Evolutionary conservation across 1,140 invertebrate species (phyloP).

Genomic region (Gryllus bimaculatus): DNA sequence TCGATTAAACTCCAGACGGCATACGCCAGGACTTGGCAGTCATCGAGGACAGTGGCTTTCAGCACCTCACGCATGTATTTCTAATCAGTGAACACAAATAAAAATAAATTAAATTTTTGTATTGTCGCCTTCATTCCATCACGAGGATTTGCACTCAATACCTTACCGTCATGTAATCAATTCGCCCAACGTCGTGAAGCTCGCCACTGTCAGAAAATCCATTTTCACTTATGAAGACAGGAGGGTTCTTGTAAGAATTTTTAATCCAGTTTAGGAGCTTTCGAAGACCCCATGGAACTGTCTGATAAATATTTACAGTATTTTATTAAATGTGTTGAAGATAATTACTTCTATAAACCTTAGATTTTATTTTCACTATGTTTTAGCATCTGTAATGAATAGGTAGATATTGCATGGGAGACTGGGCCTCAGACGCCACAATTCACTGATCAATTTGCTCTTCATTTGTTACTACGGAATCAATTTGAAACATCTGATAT

Average conservation of each 20-base stretch:
- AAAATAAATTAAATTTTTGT: too few relatives aligned
- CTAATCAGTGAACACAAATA: slow-evolving; percentile 29
- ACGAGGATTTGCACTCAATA: too few relatives aligned
- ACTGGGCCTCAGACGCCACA: too few relatives aligned
- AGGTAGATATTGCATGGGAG: too few relatives aligned
- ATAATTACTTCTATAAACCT: too few relatives aligned
- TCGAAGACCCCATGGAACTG: neutral
- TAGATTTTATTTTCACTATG: too few relatives aligned
- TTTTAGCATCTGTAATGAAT: too few relatives aligned
- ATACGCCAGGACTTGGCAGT: slow-evolving; percentile 42
- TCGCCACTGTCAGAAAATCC: neutral
- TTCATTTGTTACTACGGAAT: too few relatives aligned
- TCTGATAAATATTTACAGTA: neutral
- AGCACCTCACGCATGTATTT: slow-evolving; percentile 49
- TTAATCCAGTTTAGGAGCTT: neutral
- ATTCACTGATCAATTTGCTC: too few relatives aligned
- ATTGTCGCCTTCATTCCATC: too few relatives aligned
- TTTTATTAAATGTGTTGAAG: too few relatives aligned
- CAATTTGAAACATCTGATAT: too few relatives aligned
- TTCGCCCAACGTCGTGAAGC: neutral
- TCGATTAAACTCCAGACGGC: slow-evolving; percentile 48
- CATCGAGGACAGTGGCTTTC: slow-evolving; percentile 41
- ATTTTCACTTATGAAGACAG: neutral
- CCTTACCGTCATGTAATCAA: neutral
- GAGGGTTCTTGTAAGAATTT: neutral